A percentile compares a stretch with the other conserved stretches of the same genome.
These are phyloP conservation scores for Pteria penguin DNA, from an alignment of 2,888 invertebrate species.

Conservation along the genomic window DNA sequence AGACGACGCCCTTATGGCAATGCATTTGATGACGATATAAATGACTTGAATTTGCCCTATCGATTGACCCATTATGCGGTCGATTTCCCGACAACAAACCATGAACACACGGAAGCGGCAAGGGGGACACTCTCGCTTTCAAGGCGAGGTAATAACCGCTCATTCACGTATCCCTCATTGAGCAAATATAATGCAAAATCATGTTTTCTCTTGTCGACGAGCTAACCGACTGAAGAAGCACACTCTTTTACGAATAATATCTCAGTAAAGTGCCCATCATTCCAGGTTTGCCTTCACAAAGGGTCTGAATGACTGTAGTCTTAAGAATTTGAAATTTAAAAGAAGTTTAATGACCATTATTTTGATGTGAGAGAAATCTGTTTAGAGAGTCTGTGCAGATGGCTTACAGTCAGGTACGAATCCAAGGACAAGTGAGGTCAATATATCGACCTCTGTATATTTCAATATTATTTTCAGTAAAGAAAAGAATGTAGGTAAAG, in stretches of 20 bases:
- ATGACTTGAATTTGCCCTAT: not conserved
- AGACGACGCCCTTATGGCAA: too few species aligned
- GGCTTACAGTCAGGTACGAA: not conserved
- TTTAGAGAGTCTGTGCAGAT: not conserved
- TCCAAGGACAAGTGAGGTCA: too few species aligned
- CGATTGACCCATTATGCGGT: not conserved
- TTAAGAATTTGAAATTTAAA: not conserved
- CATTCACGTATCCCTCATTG: not conserved
- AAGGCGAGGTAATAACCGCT: not conserved
- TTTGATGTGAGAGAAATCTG: not conserved
- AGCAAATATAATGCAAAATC: not conserved
- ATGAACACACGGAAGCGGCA: not conserved
- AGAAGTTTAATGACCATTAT: not conserved
- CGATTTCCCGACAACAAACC: not conserved
- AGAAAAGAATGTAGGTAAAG: too few species aligned
- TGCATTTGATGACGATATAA: not conserved
- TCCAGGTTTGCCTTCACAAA: not conserved
- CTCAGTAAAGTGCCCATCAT: not conserved
- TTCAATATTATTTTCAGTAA: too few species aligned
- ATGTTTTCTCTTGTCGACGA: not conserved
- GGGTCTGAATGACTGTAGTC: not conserved
- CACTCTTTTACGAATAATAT: not conserved
- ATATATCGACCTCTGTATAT: too few species aligned
- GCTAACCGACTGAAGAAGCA: not conserved
- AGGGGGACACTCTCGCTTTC: not conserved